Evolutionary conservation across 1,140 invertebrate species (phyloP).

Genomic region (Formica exsecta): DNA sequence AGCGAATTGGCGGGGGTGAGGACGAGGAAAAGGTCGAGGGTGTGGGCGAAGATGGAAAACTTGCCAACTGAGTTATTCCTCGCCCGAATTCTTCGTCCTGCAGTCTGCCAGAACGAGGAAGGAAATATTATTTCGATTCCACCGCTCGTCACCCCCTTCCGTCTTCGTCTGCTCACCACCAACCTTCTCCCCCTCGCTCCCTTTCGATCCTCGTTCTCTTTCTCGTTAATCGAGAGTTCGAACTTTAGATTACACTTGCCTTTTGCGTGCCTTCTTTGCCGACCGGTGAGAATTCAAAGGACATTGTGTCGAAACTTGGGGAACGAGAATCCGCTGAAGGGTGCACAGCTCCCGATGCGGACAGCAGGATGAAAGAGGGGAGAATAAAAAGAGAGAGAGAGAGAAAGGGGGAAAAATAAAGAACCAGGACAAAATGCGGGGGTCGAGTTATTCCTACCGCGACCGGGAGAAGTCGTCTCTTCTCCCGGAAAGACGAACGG

Average conservation of each 20-base stretch:
- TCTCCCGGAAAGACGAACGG: conserved; percentile 9
- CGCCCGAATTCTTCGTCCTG: conserved; percentile 66
- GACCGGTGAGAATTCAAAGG: conserved; percentile 69
- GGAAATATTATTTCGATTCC: conserved; percentile 73
- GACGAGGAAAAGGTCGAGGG: conserved; percentile 5
- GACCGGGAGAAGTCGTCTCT: not conserved
- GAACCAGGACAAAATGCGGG: conserved; percentile 34
- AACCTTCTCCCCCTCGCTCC: not conserved
- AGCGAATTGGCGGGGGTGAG: not conserved
- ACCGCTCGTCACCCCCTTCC: conserved; percentile 5
- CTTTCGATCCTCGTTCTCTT: conserved; percentile 4
- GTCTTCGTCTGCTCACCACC: not conserved
- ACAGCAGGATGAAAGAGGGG: not conserved
- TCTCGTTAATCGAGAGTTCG: conserved; percentile 76
- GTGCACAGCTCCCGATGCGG: not conserved
- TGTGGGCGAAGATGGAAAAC: conserved; percentile 45
- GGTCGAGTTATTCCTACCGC: conserved; percentile 57
- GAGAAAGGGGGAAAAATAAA: conserved; percentile 1
- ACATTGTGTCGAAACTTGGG: conserved; percentile 74
- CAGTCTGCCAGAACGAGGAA: conserved; percentile 47
- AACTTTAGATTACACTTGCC: conserved; percentile 76
- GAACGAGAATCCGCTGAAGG: conserved; percentile 58
- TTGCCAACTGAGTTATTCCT: conserved; percentile 67
- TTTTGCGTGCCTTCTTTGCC: conserved; percentile 61
- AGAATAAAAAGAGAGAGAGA: too few relatives aligned